Conservation (phyloP, 2,113 vertebrate species). For the Bubo blakistoni region DNA sequence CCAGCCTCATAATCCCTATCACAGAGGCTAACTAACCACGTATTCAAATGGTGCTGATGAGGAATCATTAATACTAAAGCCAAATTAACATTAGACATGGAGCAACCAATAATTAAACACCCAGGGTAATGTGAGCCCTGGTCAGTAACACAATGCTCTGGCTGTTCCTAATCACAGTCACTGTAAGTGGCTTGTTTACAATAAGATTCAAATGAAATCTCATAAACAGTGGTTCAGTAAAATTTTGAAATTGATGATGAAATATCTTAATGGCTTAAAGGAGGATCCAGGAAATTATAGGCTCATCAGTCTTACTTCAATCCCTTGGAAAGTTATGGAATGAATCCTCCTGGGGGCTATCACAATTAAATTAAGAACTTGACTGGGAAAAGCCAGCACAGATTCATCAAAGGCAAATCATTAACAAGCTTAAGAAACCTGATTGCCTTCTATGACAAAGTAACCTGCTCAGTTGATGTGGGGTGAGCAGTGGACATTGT, state of each 20-base stretch:
- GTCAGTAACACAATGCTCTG: not conserved
- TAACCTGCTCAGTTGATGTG: too few relatives aligned
- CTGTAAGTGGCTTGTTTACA: not conserved
- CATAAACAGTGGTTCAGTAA: not conserved
- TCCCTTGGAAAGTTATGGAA: too few relatives aligned
- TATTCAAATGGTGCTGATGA: not conserved
- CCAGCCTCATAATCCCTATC: not conserved
- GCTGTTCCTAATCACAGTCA: not conserved
- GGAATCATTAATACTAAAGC: not conserved
- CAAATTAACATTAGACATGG: not conserved
- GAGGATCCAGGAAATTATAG: too few relatives aligned
- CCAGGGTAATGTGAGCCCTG: not conserved
- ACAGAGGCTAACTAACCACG: not conserved
- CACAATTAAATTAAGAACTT: too few relatives aligned
- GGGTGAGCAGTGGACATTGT: too few relatives aligned
- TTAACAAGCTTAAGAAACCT: too few relatives aligned
- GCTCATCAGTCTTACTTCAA: too few relatives aligned
- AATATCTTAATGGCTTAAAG: not conserved
- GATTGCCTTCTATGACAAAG: too few relatives aligned
- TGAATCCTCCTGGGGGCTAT: too few relatives aligned
- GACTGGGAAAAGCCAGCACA: too few relatives aligned
- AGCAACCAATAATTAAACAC: not conserved
- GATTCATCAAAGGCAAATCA: too few relatives aligned
- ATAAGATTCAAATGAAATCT: not conserved
- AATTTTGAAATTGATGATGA: not conserved